Evolutionary conservation across 92 coral and sea anemone genomes (phyloP).

Genomic region (Zoanthus gigantus): DNA sequence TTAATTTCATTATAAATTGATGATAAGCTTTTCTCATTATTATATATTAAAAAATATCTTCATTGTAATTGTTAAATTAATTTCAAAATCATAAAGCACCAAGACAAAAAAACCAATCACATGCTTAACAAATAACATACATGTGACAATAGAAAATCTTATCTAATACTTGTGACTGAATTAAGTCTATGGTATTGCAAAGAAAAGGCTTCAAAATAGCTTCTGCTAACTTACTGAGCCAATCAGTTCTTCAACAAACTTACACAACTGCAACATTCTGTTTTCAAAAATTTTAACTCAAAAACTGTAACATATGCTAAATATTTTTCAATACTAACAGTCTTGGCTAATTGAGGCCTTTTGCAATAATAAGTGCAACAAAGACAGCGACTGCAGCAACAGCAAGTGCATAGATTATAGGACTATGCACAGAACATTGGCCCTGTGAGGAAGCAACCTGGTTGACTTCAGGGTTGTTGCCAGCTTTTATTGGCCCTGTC

Average conservation of each 20-base stretch:
- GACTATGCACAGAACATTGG: constrained; percentile 48
- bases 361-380: constrained; percentile 34
- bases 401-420: constrained; percentile 51
- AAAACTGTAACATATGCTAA: neutral
- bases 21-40: too few species aligned
- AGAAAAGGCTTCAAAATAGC: neutral
- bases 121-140: neutral
- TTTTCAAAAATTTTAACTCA: too few species aligned
- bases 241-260: neutral
- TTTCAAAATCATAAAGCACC: neutral
- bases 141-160: neutral
- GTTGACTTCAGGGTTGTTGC: constrained; percentile 12
- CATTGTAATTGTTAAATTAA: neutral
- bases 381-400: constrained; percentile 63
- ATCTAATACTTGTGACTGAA: neutral
- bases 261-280: neutral
- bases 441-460: neutral
- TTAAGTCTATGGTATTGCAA: neutral
- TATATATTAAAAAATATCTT: neutral
- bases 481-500: constrained; percentile 54
- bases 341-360: neutral
- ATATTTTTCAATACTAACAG: neutral
- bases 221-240: neutral
- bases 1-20: too few species aligned
- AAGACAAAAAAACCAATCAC: neutral